Base-by-base conservation (phyloP, 1,140 invertebrate species). In the fruit fly (Drosophila melanogaster) region DNA sequence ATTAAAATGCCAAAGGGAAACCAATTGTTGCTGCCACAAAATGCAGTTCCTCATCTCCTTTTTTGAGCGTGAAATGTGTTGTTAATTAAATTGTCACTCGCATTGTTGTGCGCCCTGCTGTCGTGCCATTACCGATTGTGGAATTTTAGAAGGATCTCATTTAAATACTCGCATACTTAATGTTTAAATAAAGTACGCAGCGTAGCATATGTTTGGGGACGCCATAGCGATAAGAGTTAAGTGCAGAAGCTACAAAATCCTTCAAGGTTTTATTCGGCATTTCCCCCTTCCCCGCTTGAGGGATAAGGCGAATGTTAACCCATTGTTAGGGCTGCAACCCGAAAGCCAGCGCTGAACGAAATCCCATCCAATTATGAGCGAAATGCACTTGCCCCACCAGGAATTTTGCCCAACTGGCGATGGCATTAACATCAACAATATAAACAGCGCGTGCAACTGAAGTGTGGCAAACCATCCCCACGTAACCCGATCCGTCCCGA, bases 31-130 rank as follows among this genome's bases (percentile, higher is more conserved):
- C 77, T 65, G 61, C 72, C 67, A 12, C 70, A 54, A 30, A 71
- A 71, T 37, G 50, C n/a, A 47, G 50, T 46, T 33, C 37, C 8
- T 24, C 17, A 8, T 5, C 37, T 33, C 5, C 11, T 8, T 55
- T 33, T 44, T 67, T 66, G 64, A 50, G 59, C 58, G 57, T 67
- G 37, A 59, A 62, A 64, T 59, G 50, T 61, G 66, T 84, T 61
- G 66, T 84, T 84, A 85, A 85, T 84, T 84, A 84, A 84, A 85
- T 85, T 84, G 77, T 69, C 81, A 77, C 75, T 57, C 57, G 22
- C 66, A 70, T 70, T 70, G 64, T 70, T 47, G 33, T 38, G 19
- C 50, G 10, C 62, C 41, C 54, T 47, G 46, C 46, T 57, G 65
- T 14, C 54, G 50, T 53, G 59, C 46, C 65, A 77, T 80, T 81